These are phyloP conservation scores for Malurus leucopterus DNA, from an alignment of 2,797 vertebrate genomes.

Conservation along the genomic window DNA sequence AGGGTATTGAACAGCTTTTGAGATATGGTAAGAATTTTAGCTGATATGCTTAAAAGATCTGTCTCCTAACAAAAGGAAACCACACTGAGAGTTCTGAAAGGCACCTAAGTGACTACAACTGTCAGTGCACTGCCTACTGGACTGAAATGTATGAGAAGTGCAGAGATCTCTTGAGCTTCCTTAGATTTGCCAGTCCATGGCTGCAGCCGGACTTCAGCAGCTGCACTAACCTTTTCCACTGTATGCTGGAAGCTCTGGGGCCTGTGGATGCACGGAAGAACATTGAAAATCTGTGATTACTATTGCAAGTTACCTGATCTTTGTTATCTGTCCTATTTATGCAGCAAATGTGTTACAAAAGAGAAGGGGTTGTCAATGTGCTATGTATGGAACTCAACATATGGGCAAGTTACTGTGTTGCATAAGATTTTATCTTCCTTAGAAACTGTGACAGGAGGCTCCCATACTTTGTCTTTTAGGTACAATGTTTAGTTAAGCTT, in stretches of 20 bases:
- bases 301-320: neutral
- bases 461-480: neutral
- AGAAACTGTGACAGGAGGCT: neutral
- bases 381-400: neutral
- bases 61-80: neutral
- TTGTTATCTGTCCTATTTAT: neutral
- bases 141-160: neutral
- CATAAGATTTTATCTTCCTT: neutral
- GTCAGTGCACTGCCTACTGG: neutral
- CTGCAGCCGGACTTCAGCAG: neutral
- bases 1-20: neutral
- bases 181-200: neutral
- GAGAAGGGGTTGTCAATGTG: neutral
- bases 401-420: neutral
- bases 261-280: neutral
- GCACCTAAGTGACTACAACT: neutral
- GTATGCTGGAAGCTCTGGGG: neutral
- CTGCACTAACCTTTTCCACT: neutral
- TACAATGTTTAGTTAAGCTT: neutral
- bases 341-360: neutral
- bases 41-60: neutral
- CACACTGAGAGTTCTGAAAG: neutral
- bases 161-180: neutral
- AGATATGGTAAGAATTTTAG: neutral
- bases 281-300: neutral